These are phyloP conservation scores for Osmerus mordax DNA, from an alignment of 2,113 vertebrate genomes.

Conservation along the genomic window DNA sequence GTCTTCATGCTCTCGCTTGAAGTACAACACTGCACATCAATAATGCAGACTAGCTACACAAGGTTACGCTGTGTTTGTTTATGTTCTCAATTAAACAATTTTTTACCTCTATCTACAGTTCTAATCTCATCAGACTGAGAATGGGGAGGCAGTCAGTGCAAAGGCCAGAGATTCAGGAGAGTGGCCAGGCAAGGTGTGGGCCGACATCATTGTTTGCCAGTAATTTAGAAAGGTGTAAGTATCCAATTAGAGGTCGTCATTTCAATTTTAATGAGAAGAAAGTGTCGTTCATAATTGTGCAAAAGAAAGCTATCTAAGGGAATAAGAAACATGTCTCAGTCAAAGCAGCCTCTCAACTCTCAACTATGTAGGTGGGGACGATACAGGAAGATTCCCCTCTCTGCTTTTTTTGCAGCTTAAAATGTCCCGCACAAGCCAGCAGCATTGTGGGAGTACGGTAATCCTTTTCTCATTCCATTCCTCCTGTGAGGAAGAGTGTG, in stretches of 20 bases:
- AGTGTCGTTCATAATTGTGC: neutral
- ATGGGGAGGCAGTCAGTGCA: conserved; percentile 13
- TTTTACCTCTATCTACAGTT: conserved; percentile 20
- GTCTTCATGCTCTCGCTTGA: conserved; percentile 28
- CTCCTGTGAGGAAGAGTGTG: conserved; percentile 6
- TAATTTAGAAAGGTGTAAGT: conserved; percentile 13
- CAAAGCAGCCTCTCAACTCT: no score
- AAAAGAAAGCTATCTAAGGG: neutral
- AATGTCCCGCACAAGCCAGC: neutral
- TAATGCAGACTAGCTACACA: conserved; percentile 27
- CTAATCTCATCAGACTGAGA: conserved; percentile 33
- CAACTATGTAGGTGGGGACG: neutral
- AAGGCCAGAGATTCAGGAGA: conserved; percentile 17
- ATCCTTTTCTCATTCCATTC: conserved; percentile 19
- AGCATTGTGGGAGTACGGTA: conserved; percentile 14
- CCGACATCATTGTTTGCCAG: neutral
- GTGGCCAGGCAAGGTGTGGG: neutral
- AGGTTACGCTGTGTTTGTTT: conserved; percentile 29
- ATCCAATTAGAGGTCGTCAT: conserved; percentile 11
- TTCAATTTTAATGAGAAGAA: neutral
- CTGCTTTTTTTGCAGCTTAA: no score
- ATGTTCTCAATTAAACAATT: conserved; percentile 37
- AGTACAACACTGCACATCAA: conserved; percentile 28
- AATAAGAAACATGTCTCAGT: neutral
- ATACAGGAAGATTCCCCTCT: neutral